phyloP scores from a whole-genome alignment of 2,797 vertebrate genomes.

The Periophthalmus magnuspinnatus region DNA sequence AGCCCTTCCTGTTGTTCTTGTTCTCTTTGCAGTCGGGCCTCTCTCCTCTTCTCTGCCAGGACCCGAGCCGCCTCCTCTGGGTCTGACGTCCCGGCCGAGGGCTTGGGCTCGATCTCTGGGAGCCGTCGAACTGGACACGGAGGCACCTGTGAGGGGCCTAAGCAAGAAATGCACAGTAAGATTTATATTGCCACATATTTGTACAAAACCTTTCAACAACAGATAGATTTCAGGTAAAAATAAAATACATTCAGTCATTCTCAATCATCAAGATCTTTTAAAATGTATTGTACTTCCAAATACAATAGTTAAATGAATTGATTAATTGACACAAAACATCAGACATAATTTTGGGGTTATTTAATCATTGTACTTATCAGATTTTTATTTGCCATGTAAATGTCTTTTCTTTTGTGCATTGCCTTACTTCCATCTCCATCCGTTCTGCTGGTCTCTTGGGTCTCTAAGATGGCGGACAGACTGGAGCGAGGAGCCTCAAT shows the following conservation, averaged over 20 bases:
- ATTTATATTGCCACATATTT: no score
- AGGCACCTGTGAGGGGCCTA: constrained; percentile 32
- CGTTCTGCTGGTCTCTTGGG: constrained; percentile 15
- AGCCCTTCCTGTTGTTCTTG: constrained; percentile 83
- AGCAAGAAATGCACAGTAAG: background rate
- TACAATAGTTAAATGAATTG: no score
- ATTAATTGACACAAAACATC: no score
- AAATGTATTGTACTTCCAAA: no score
- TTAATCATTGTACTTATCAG: no score
- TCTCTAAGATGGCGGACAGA: constrained; percentile 13
- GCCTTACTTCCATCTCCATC: constrained; percentile 53
- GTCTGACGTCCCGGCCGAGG: constrained; percentile 85
- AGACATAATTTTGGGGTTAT: no score
- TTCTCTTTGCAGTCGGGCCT: constrained; percentile 88
- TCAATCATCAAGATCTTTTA: background rate
- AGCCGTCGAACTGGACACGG: constrained; percentile 31
- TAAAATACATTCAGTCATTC: background rate
- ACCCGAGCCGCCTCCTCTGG: constrained; percentile 86
- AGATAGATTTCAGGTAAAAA: background rate
- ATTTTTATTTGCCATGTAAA: no score
- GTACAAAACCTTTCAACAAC: background rate
- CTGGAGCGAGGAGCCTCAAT: constrained; percentile 19
- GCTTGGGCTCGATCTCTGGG: constrained; percentile 51
- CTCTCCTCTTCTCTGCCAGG: constrained; percentile 87
- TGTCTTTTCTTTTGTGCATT: background rate